Conservation (phyloP, 2,888 invertebrate species). For the Theretra japonica region DNA sequence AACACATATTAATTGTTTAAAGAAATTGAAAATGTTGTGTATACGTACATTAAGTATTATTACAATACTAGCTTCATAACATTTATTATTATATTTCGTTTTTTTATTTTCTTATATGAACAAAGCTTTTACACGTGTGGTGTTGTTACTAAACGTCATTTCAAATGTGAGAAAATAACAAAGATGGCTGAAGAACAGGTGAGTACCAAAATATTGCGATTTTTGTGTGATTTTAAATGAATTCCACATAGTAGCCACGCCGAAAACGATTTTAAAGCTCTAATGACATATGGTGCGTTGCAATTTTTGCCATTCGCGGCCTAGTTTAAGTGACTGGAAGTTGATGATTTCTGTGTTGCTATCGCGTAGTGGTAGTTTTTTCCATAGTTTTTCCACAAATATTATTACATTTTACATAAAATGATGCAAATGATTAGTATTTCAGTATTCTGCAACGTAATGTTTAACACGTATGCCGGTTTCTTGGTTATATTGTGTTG, state of each 20-base stretch:
- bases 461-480: slow-evolving; percentile 57
- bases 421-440: background rate
- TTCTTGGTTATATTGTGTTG: slow-evolving; percentile 70
- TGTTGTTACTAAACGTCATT: slow-evolving; percentile 65
- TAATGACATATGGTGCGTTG: background rate
- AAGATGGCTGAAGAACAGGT: slow-evolving; percentile 93
- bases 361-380: slow-evolving; percentile 33
- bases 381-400: slow-evolving; percentile 23
- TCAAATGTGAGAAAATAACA: slow-evolving; percentile 83
- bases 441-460: background rate
- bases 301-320: slow-evolving; percentile 11
- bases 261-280: slow-evolving; percentile 29
- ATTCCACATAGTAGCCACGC: slow-evolving; percentile 45
- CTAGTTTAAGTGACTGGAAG: slow-evolving; percentile 27
- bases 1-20: background rate
- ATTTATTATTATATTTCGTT: background rate
- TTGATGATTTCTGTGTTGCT: slow-evolving; percentile 28
- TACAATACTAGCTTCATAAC: background rate
- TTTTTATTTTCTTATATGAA: slow-evolving; percentile 9
- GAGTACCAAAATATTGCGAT: slow-evolving; percentile 83
- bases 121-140: slow-evolving; percentile 33
- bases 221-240: slow-evolving; percentile 69
- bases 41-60: background rate
- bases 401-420: background rate
- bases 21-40: background rate